phyloP scores from a whole-genome alignment of 2,113 vertebrate species.

The Phylloscopus whistleri region DNA sequence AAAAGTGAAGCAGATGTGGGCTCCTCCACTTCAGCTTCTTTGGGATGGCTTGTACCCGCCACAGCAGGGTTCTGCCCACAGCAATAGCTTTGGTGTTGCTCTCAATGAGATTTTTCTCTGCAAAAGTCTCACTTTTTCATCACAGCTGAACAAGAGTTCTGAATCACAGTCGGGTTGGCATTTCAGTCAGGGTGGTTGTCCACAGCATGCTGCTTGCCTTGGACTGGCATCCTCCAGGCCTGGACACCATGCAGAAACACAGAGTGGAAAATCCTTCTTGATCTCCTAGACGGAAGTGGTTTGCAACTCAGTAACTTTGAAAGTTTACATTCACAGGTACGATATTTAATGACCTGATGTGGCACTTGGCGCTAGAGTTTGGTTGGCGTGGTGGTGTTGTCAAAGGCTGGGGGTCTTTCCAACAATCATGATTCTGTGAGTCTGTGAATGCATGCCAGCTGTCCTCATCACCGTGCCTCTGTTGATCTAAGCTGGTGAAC shows the following conservation, averaged over 20 bases:
- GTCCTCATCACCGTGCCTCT: fast-evolving
- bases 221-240: neutral
- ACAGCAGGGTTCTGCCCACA: neutral
- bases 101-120: neutral
- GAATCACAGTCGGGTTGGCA: neutral
- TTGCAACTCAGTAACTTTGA: neutral
- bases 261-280: neutral
- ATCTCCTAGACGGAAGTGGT: neutral
- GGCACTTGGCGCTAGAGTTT: neutral
- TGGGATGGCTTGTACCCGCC: neutral
- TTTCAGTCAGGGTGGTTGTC: neutral
- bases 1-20: neutral
- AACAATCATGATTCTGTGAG: too few species aligned
- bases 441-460: neutral
- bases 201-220: neutral
- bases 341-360: neutral
- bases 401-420: neutral
- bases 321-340: neutral
- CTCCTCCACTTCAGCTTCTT: neutral
- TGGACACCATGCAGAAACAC: neutral
- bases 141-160: neutral
- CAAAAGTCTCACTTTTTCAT: neutral
- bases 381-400: too few species aligned
- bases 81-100: neutral
- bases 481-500: neutral